Evolutionary conservation across 2,113 vertebrate species (phyloP).

Genomic region (Ariopsis seemanni): DNA sequence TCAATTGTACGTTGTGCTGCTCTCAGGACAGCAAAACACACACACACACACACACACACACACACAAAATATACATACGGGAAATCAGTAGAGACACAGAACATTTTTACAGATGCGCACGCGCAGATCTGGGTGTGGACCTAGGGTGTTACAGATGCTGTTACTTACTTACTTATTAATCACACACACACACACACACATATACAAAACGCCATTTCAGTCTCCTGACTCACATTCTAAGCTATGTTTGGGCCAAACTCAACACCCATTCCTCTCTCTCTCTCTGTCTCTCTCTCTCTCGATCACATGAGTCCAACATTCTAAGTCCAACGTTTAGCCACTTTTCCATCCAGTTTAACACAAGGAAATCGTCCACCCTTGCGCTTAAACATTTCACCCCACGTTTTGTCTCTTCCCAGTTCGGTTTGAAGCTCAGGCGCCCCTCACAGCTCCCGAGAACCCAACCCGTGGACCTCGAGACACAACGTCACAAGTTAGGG

Average conservation of each 20-base stretch:
- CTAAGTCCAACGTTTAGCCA: slow-evolving; percentile 62
- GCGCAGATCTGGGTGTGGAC: slow-evolving; percentile 44
- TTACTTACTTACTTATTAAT: slow-evolving; percentile 17
- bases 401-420: neutral
- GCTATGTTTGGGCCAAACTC: slow-evolving; percentile 49
- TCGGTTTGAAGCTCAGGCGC: slow-evolving; percentile 65
- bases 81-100: neutral
- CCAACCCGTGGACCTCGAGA: slow-evolving; percentile 99
- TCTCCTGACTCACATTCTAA: slow-evolving; percentile 46
- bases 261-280: slow-evolving; percentile 33
- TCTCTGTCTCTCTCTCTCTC: slow-evolving; percentile 14
- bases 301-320: slow-evolving; percentile 57
- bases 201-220: slow-evolving; percentile 40
- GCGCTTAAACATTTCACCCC: neutral
- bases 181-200: slow-evolving; percentile 28
- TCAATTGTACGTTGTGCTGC: slow-evolving; percentile 90
- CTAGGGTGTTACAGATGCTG: slow-evolving; percentile 44
- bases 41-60: neutral
- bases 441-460: slow-evolving; percentile 99
- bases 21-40: slow-evolving; percentile 75
- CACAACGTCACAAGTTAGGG: slow-evolving; percentile 99
- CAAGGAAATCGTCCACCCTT: neutral
- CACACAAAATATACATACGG: neutral
- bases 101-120: slow-evolving; percentile 17
- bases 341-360: neutral